Conservation (phyloP, 23 tunicate genomes). For the Ciona savignyi region DNA sequence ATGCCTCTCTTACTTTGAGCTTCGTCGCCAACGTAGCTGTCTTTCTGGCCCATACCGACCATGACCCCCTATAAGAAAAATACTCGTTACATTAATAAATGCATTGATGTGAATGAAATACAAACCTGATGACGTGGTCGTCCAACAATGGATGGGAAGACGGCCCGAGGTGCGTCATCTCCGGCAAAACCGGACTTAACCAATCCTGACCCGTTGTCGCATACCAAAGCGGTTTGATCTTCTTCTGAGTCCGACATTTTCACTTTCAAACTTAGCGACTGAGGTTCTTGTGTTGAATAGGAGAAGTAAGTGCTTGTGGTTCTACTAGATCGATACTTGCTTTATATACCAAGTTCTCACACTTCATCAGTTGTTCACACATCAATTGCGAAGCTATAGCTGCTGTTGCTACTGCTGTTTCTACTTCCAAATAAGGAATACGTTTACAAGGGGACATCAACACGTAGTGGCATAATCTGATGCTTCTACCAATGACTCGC, state of each 20-base stretch:
- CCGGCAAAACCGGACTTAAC: conserved; percentile 28
- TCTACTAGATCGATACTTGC: neutral
- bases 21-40: neutral
- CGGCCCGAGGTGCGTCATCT: conserved; percentile 3
- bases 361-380: neutral
- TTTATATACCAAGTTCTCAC: neutral
- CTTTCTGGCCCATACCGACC: conserved; percentile 20
- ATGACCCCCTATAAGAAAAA: conserved; percentile 11
- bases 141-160: conserved; percentile 4
- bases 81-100: no score
- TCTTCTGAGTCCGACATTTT: conserved; percentile 50
- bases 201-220: conserved; percentile 19
- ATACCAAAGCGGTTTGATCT: conserved; percentile 42
- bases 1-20: conserved; percentile 4
- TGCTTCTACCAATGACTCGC: no score
- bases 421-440: no score
- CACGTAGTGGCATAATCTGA: no score
- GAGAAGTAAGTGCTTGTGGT: neutral
- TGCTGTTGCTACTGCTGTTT: no score
- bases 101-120: neutral
- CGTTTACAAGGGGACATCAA: no score
- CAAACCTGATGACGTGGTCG: conserved; percentile 28
- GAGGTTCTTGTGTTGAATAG: neutral
- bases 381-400: no score
- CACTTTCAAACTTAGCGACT: neutral